Conservation (phyloP, 2,113 vertebrate genomes). For the Channa maculata region DNA sequence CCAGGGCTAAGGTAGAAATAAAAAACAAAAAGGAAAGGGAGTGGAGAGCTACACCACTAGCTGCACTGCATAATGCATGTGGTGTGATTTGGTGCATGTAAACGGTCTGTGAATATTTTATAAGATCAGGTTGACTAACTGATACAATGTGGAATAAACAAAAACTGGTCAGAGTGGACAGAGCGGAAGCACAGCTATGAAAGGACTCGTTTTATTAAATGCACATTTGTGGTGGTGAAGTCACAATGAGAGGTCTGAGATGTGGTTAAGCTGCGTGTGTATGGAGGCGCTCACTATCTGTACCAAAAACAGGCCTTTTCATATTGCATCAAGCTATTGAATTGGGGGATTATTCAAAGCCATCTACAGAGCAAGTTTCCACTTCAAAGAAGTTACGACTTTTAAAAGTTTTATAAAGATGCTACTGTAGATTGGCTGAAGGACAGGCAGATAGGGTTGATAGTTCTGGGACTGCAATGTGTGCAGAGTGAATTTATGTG, state of each 20-base stretch:
- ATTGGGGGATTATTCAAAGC: constrained; percentile 60
- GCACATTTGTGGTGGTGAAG: constrained; percentile 25
- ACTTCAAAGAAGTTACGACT: constrained; percentile 60
- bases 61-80: constrained; percentile 74
- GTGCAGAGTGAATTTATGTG: background rate
- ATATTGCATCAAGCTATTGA: constrained; percentile 56
- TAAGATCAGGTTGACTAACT: constrained; percentile 70
- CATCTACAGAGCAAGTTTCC: constrained; percentile 48
- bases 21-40: constrained; percentile 30
- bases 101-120: constrained; percentile 76
- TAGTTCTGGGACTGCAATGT: constrained; percentile 9
- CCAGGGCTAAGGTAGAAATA: background rate
- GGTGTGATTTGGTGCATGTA: constrained; percentile 77
- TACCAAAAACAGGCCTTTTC: constrained; percentile 44
- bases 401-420: constrained; percentile 66
- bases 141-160: constrained; percentile 51
- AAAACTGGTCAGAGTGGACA: constrained; percentile 56
- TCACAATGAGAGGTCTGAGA: constrained; percentile 6
- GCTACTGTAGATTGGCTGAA: constrained; percentile 36
- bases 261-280: constrained; percentile 48
- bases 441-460: constrained; percentile 6
- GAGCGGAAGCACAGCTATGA: constrained; percentile 5
- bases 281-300: constrained; percentile 20
- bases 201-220: constrained; percentile 57
- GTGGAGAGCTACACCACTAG: constrained; percentile 35